Base-by-base conservation (phyloP, 2,113 vertebrate genomes). In the Riparia riparia region DNA sequence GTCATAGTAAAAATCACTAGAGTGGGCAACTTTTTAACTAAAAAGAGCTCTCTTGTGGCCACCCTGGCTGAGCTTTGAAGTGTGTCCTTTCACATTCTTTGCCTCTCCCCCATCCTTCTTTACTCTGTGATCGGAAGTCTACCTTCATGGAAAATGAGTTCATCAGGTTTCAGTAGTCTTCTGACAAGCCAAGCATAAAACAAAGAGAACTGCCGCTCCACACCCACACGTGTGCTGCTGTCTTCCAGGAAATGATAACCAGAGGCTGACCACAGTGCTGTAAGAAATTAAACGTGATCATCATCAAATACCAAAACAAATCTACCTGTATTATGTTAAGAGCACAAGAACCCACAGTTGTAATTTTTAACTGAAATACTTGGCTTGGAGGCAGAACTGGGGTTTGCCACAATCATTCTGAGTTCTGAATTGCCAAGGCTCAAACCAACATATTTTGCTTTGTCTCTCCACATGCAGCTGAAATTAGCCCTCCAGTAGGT, bases 361-460 rank as follows among this genome's bases (percentile, higher is more conserved):
- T 95, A 57, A 20, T 93, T 96, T 97, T 92, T 41, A 60, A 56
- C 74, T 65, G 50, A 94, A 85, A 76, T 91, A 45, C 74, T 93
- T 82, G 44, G 51, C 39, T 88, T 86, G 80, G 76, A 91, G 47
- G 68, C 60, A 90, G 74, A 92, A 74, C 28, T 7, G 3, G 73
- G 63, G 39, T 56, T 78, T 89, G 68, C 88, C n/a, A 1, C 25
- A 39, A 8, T 83, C 77, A 74, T 83, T 81, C 37, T 20, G 9
- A 76, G 14, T 70, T 89, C 80, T 90, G 34, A 93, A 79, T 91
- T 92, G 58, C 69, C 58, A 39, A 72, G 50, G 17, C 37, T 94
- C 56, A 85, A 44, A 37, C 17, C n/a, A 24, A 15, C 4, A 3
- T 89, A n/a, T 22, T 94, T 94, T 82, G 37, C 28, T 8, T 24